Conservation (phyloP, 2,113 vertebrate genomes). For the Tilapia sparmanii region DNA sequence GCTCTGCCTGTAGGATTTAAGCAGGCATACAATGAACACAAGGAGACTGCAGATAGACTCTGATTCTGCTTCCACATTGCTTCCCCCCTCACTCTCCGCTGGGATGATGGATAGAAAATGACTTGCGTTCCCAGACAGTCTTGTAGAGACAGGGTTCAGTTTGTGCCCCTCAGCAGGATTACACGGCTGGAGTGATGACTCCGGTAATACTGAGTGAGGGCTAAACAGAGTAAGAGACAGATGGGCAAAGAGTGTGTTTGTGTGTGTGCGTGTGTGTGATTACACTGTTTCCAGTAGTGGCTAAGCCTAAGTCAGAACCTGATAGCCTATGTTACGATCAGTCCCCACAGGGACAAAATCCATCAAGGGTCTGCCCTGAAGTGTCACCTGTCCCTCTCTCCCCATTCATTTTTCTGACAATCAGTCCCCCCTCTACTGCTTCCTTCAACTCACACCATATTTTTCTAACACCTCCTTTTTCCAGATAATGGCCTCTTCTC, state of each 20-base stretch:
- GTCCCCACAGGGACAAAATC: slow-evolving; percentile 39
- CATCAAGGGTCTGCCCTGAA: slow-evolving; percentile 44
- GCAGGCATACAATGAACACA: not conserved
- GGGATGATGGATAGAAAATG: slow-evolving; percentile 47
- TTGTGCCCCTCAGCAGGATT: slow-evolving; percentile 56
- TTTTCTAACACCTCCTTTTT: not conserved
- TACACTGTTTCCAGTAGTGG: slow-evolving; percentile 19
- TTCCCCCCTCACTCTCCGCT: not conserved
- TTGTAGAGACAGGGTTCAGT: slow-evolving; percentile 51
- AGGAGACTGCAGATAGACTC: not conserved
- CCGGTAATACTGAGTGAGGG: slow-evolving; percentile 45
- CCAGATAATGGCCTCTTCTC: not conserved
- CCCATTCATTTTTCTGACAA: slow-evolving; percentile 39
- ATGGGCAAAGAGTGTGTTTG: slow-evolving; percentile 17
- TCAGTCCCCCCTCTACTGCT: not conserved
- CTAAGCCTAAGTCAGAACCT: slow-evolving; percentile 22
- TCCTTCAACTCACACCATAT: not conserved
- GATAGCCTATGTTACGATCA: slow-evolving; percentile 30
- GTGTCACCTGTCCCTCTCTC: slow-evolving; percentile 28
- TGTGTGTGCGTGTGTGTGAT: not conserved
- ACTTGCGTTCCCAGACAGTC: slow-evolving; percentile 38
- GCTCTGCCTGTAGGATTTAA: not conserved
- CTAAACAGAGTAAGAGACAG: slow-evolving; percentile 29
- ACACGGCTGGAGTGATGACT: slow-evolving; percentile 53
- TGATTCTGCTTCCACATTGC: not conserved